Percentiles rank a stretch among this genome's conserved stretches.
These are phyloP conservation scores for Syngnathus floridae DNA, from an alignment of 2,113 vertebrate genomes.

Conservation along the genomic window DNA sequence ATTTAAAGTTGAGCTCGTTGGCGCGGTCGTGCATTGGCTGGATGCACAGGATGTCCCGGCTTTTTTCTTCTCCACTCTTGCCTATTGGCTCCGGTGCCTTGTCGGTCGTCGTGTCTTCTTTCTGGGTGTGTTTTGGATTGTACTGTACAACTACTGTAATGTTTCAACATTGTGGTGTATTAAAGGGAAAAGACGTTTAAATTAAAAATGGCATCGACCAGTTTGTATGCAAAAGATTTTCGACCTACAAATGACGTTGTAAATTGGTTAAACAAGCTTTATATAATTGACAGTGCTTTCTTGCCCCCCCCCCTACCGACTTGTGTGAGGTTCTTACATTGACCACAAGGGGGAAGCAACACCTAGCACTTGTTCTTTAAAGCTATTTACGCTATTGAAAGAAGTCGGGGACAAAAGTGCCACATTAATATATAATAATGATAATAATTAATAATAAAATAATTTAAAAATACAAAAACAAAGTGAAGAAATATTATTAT, in stretches of 20 bases:
- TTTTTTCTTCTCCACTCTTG: fast-evolving
- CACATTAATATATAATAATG: background rate
- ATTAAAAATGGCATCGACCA: constrained; percentile 25
- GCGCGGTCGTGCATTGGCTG: constrained; percentile 63
- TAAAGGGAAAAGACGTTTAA: constrained; percentile 22
- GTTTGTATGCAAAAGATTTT: constrained; percentile 6
- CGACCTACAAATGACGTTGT: background rate
- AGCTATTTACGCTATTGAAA: background rate
- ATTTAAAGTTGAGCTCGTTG: constrained; percentile 43
- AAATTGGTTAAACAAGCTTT: background rate
- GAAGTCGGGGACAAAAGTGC: too few relatives aligned
- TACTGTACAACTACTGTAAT: background rate
- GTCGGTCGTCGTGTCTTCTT: constrained; percentile 26
- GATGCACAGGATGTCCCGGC: constrained; percentile 52
- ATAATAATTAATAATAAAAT: background rate
- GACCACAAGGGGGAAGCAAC: background rate
- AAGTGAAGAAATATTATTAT: background rate
- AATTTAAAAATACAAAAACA: too few relatives aligned
- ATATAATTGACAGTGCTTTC: too few relatives aligned
- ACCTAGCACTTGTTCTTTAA: background rate
- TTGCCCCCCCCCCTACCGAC: background rate
- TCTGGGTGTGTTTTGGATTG: constrained; percentile 24
- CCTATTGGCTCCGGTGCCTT: constrained; percentile 46
- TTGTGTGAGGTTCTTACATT: background rate
- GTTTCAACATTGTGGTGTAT: constrained; percentile 18